These are phyloP conservation scores for Polydrusus pterygomalis DNA, from an alignment of 2,888 invertebrate genomes.

Conservation along the genomic window DNA sequence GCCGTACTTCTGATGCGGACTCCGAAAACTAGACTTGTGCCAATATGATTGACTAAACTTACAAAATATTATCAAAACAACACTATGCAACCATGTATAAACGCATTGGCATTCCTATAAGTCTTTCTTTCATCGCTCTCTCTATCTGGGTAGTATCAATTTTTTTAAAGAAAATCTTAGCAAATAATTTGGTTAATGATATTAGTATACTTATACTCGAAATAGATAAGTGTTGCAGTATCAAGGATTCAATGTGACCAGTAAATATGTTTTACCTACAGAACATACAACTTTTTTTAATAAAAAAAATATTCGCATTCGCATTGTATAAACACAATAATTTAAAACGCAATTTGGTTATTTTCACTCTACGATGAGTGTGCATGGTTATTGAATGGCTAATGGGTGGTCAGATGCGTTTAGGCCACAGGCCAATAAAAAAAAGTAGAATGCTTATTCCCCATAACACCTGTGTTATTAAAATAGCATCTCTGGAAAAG, in stretches of 20 bases:
- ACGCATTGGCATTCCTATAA: constrained; percentile 63
- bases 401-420: no score
- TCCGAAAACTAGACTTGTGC: constrained; percentile 68
- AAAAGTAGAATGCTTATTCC: no score
- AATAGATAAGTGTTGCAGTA: constrained; percentile 38
- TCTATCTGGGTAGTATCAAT: constrained; percentile 35
- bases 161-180: constrained; percentile 23
- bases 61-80: constrained; percentile 73
- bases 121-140: constrained; percentile 34
- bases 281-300: neutral
- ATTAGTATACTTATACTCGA: constrained; percentile 47
- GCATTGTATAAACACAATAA: no score
- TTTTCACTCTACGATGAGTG: no score
- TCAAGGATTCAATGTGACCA: constrained; percentile 38
- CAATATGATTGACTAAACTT: constrained; percentile 71
- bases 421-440: no score
- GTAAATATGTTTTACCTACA: constrained; percentile 38
- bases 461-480: no score
- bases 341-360: neutral
- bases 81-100: constrained; percentile 72
- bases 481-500: no score
- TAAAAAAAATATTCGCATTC: neutral
- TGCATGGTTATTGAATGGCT: no score
- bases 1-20: constrained; percentile 69
- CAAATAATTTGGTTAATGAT: constrained; percentile 8